A percentile compares a stretch with the other conserved stretches of the same genome.
Evolutionary conservation across 2,888 invertebrate species (phyloP).

Genomic region (Cyclophora punctaria): DNA sequence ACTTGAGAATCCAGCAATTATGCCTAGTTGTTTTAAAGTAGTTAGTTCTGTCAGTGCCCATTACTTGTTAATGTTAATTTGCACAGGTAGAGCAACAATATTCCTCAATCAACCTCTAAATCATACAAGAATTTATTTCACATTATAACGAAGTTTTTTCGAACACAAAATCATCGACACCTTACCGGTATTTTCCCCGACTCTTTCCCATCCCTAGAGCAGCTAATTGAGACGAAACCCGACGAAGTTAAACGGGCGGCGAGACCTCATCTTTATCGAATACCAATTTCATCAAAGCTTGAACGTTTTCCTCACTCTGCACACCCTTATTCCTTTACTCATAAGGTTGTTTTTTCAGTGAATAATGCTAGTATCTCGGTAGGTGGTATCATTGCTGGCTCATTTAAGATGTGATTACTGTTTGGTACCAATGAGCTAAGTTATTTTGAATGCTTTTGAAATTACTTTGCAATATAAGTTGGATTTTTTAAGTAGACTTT

Average conservation of each 20-base stretch:
- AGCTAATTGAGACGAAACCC: conserved; percentile 39
- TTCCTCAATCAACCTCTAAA: no score
- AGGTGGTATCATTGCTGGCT: neutral
- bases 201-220: conserved; percentile 29
- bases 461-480: no score
- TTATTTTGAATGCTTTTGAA: neutral
- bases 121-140: no score
- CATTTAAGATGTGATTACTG: neutral
- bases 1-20: no score
- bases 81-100: no score
- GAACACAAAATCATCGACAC: no score
- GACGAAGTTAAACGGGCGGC: conserved; percentile 31
- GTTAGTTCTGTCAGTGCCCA: no score
- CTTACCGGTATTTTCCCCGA: conserved; percentile 13
- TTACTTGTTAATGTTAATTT: no score
- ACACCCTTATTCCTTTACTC: neutral
- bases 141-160: no score
- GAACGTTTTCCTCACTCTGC: neutral
- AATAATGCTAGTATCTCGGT: neutral
- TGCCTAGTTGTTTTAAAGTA: no score
- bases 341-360: neutral
- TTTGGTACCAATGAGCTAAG: neutral
- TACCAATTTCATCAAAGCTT: conserved; percentile 32
- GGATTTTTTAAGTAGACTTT: no score
- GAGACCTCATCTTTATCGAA: conserved; percentile 21